Evolutionary conservation across 2,888 invertebrate species (phyloP), one percentile per base, ranked within the genome.

Genomic region (Argynnis bischoffii): DNA sequence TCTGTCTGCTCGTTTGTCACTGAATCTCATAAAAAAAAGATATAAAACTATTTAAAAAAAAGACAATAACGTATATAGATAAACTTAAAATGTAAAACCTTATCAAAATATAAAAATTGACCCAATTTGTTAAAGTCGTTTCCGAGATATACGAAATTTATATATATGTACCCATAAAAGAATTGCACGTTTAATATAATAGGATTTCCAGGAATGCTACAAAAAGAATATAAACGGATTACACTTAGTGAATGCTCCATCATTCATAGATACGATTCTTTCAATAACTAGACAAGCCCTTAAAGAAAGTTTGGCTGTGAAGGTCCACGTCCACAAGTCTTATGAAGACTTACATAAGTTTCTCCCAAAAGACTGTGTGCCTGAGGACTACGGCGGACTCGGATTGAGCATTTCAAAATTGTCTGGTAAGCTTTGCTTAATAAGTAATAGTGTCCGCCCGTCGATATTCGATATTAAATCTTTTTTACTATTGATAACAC

Each of bases 181-280:
- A n/a, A 16, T 21, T 57, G 16, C 46, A 6, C 47, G 2, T 16
- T 46, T 56, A 16, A 48, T 47, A 11, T 48, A 11, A 31, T 16
- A 11, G 11, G 3, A 35, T 14, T 77, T 76, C 78, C 83, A 89
- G 77, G 84, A 84, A 64, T 85, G 83, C 1, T 84, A 83, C 63
- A 86, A 86, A 0, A 67, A 83, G 11, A 83, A 88, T 72, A 67
- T 92, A 51, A 88, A 86, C 66, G 81, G 78, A 0, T 80, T 93
- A 2, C 86, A 92, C 66, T 74, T 92, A 11, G 69, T 93, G 18
- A 87, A 90, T 46, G 66, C 81, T 0, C 88, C 89, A 0, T 85
- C 84, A 60, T 78, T 87, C 54, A 78, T 93, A 0, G 85, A 89
- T 48, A 77, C 83, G 4, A 16, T 92, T 0, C 68, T 91, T 1